Conservation (phyloP, 2,888 invertebrate species). For the Tubulanus polymorphus region DNA sequence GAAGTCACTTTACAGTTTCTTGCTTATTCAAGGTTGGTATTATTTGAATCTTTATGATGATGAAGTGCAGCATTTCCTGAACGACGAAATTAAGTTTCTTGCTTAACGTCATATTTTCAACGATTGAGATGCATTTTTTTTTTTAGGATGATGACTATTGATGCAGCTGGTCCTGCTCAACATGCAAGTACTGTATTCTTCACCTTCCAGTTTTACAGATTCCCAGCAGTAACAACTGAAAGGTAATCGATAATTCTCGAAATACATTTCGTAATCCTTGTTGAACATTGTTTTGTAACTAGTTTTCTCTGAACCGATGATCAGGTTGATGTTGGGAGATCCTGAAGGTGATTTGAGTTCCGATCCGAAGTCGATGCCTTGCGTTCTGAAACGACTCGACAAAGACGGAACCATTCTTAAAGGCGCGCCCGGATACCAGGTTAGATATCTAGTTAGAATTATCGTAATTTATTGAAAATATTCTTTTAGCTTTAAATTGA, state of each 20-base stretch:
- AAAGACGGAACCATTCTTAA: constrained; percentile 43
- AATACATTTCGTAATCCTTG: not conserved
- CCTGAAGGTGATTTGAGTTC: constrained; percentile 40
- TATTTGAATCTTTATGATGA: not conserved
- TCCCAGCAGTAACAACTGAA: constrained; percentile 55
- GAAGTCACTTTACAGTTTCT: constrained; percentile 56
- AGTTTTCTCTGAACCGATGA: constrained; percentile 8
- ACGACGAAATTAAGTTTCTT: too few species aligned
- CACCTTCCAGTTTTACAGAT: constrained; percentile 57
- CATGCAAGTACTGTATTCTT: constrained; percentile 51
- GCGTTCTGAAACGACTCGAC: constrained; percentile 48
- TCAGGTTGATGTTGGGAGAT: constrained; percentile 44
- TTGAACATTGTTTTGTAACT: not conserved
- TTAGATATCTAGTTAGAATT: too few species aligned
- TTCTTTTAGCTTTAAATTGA: not conserved
- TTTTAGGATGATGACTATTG: constrained; percentile 19
- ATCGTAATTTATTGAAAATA: not conserved
- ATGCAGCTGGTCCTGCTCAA: constrained; percentile 19
- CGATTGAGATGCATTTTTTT: too few species aligned
- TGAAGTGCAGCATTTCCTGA: too few species aligned
- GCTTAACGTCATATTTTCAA: too few species aligned
- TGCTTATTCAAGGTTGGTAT: constrained; percentile 47
- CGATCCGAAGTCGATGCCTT: constrained; percentile 38
- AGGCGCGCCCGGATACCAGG: constrained; percentile 52
- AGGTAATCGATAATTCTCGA: constrained; percentile 33